phyloP scores from a whole-genome alignment of 2,113 vertebrate species.

The Tursiops truncatus region DNA sequence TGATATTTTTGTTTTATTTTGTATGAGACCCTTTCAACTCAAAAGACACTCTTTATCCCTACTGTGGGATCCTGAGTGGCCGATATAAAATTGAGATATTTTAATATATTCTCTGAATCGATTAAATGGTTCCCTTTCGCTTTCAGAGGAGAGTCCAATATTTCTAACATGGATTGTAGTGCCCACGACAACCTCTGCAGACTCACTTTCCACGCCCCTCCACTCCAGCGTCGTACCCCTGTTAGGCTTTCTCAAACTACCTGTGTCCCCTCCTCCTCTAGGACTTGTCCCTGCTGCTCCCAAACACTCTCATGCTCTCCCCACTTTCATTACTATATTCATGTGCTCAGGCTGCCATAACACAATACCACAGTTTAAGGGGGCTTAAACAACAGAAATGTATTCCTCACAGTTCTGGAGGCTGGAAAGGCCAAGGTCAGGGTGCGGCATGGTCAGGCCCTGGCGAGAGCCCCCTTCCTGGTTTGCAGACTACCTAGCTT shows the following conservation, averaged over 20 bases:
- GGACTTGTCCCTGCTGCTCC: background rate
- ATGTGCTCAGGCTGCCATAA: background rate
- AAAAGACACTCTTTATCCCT: background rate
- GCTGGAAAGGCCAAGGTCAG: background rate
- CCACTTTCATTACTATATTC: background rate
- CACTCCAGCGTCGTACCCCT: background rate
- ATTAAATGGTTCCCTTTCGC: background rate
- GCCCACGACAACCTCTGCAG: background rate
- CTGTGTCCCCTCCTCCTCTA: background rate
- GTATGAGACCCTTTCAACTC: background rate
- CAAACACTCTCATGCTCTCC: background rate
- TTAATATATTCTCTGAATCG: background rate
- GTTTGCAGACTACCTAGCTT: background rate
- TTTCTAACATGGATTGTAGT: background rate
- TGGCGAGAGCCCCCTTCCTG: background rate
- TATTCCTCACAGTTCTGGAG: background rate
- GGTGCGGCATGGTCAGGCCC: background rate
- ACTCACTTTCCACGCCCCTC: background rate
- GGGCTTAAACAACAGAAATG: background rate
- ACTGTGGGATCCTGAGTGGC: background rate
- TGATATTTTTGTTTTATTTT: background rate
- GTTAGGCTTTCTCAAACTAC: background rate
- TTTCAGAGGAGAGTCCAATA: background rate
- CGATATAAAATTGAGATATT: background rate
- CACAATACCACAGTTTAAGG: background rate